Evolutionary conservation across 2,888 invertebrate genomes (phyloP).

Genomic region (Doris montereyensis): DNA sequence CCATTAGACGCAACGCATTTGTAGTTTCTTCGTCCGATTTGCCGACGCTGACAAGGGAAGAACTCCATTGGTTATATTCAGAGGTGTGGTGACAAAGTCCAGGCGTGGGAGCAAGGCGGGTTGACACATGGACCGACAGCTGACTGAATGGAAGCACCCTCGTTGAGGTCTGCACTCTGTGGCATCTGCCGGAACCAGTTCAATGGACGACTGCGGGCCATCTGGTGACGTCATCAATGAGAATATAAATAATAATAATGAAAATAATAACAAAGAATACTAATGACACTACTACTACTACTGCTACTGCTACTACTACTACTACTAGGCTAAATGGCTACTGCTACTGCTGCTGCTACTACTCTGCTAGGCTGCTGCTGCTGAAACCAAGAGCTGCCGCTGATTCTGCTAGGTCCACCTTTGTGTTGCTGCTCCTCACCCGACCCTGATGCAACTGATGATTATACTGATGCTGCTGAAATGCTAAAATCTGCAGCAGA

Average conservation of each 20-base stretch:
- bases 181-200: conserved; percentile 25
- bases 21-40: conserved; percentile 37
- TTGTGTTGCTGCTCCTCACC: too few species aligned
- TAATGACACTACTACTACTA: too few species aligned
- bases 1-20: conserved; percentile 35
- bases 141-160: conserved; percentile 38
- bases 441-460: too few species aligned
- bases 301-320: too few species aligned
- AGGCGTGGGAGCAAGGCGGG: conserved; percentile 36
- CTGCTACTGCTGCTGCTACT: too few species aligned
- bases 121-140: conserved; percentile 35
- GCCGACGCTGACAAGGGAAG: conserved; percentile 36
- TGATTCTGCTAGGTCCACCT: too few species aligned
- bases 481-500: too few species aligned
- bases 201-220: conserved; percentile 29
- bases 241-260: background rate
- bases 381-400: too few species aligned
- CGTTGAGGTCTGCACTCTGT: conserved; percentile 21
- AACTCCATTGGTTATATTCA: conserved; percentile 19
- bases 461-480: too few species aligned
- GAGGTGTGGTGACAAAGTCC: conserved; percentile 28
- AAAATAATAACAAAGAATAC: background rate
- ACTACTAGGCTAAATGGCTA: too few species aligned
- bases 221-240: conserved; percentile 35
- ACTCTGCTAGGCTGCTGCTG: too few species aligned